These are phyloP conservation scores for Cephus pygmeus DNA, from an alignment of 2,888 invertebrate genomes.

Conservation along the genomic window DNA sequence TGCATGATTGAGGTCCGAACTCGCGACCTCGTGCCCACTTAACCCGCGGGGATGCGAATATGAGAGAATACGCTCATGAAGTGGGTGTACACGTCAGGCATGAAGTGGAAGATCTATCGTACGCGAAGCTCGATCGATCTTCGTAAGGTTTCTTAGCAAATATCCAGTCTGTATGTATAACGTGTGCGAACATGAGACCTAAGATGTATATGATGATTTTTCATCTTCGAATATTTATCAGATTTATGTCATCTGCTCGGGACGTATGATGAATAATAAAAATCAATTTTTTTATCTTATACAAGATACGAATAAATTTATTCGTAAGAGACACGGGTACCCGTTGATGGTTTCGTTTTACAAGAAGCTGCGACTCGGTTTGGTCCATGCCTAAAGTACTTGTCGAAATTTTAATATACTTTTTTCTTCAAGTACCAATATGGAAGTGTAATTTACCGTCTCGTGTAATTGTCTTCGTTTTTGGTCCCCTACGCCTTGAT, in stretches of 20 bases:
- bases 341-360: neutral
- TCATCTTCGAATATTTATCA: neutral
- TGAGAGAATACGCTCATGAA: neutral
- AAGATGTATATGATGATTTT: neutral
- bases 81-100: neutral
- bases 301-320: neutral
- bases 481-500: neutral
- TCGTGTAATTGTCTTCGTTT: neutral
- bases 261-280: neutral
- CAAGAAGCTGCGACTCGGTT: neutral
- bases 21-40: neutral
- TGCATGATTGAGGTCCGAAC: neutral
- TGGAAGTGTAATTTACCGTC: neutral
- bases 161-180: neutral
- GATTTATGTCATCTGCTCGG: neutral
- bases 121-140: neutral
- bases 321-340: neutral
- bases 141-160: neutral
- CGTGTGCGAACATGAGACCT: neutral
- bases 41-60: neutral
- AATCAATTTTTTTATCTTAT: neutral
- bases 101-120: neutral
- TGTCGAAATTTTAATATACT: neutral
- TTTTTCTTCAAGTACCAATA: neutral
- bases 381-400: neutral